Evolutionary conservation across 2,888 invertebrate species (phyloP).

Genomic region (Heliconius charithonia): DNA sequence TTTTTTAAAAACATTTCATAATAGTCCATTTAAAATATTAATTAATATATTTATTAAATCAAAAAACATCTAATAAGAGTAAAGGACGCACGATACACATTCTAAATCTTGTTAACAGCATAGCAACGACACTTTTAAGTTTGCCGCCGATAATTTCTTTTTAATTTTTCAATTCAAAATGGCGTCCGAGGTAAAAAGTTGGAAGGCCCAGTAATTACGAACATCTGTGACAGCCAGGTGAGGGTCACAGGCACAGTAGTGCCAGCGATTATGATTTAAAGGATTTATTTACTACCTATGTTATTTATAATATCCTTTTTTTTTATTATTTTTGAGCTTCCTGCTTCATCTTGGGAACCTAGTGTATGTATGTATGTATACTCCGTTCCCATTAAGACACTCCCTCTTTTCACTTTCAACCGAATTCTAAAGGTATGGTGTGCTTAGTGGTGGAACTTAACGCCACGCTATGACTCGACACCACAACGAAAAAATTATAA

Average conservation of each 20-base stretch:
- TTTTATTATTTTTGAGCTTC: background rate
- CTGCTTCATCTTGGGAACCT: too few relatives aligned
- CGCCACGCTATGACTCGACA: too few relatives aligned
- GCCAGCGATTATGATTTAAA: conserved; percentile 25
- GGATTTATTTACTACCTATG: conserved; percentile 21
- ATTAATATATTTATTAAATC: background rate
- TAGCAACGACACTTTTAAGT: conserved; percentile 6
- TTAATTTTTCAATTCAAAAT: conserved; percentile 33
- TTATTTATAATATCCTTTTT: background rate
- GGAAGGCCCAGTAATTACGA: conserved; percentile 30
- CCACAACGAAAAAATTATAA: too few relatives aligned
- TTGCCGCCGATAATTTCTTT: conserved; percentile 33
- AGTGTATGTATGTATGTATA: too few relatives aligned
- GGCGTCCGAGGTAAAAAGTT: conserved; percentile 35
- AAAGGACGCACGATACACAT: background rate
- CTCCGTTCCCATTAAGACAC: too few relatives aligned
- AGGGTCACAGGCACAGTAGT: conserved; percentile 33
- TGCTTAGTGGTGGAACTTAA: too few relatives aligned
- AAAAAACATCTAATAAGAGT: background rate
- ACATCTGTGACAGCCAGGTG: conserved; percentile 40
- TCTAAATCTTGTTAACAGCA: background rate
- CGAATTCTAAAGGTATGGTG: too few relatives aligned
- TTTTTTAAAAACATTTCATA: too few relatives aligned
- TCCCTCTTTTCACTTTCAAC: background rate
- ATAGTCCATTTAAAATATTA: too few relatives aligned